Evolutionary conservation across 2,113 vertebrate species (phyloP).

Genomic region (Aldabrachelys gigantea): DNA sequence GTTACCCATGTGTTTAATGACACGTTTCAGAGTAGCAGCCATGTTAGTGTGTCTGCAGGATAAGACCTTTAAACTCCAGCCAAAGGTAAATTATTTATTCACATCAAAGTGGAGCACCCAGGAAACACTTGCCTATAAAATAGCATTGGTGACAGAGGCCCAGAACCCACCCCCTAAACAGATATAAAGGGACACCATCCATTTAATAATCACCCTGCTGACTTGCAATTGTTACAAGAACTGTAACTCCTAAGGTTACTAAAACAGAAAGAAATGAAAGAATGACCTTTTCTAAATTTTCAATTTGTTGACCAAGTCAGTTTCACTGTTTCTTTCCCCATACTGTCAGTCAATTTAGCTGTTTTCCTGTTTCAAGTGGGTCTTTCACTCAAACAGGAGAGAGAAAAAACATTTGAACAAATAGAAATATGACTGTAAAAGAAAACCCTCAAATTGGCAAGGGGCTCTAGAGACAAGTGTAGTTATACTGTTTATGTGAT

Average conservation of each 20-base stretch:
- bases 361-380: background rate
- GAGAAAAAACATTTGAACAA: background rate
- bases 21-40: too few relatives aligned
- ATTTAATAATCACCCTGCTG: background rate
- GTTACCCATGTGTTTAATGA: background rate
- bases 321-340: background rate
- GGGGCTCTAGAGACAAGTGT: background rate
- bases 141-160: background rate
- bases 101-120: background rate
- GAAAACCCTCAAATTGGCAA: background rate
- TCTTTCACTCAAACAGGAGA: background rate
- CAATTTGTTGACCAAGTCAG: background rate
- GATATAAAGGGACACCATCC: background rate
- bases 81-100: background rate
- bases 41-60: background rate
- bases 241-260: background rate
- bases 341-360: background rate
- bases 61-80: background rate
- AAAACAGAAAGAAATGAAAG: background rate
- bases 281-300: background rate
- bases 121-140: background rate
- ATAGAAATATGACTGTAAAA: background rate
- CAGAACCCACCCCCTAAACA: background rate
- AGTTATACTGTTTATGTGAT: background rate
- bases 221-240: background rate